phyloP scores from a whole-genome alignment of 1,140 invertebrate species.

The Aphaenogaster rudis region DNA sequence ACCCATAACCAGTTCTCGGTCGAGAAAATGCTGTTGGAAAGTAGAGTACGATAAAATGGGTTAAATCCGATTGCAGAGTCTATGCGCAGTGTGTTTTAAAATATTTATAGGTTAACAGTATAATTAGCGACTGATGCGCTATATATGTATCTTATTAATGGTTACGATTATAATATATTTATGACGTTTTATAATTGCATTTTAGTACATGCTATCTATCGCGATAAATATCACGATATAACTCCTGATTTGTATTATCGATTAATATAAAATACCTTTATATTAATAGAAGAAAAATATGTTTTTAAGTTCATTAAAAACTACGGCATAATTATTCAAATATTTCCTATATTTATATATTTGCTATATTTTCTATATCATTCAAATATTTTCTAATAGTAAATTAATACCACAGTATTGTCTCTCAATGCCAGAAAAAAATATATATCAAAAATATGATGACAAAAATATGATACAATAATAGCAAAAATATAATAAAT shows the following conservation, averaged over 20 bases:
- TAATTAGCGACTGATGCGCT: not conserved
- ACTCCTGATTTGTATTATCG: not conserved
- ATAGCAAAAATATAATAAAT: not conserved
- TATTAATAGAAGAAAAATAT: not conserved
- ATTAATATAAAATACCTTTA: slow-evolving; percentile 12
- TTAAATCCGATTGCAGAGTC: not conserved
- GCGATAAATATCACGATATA: not conserved
- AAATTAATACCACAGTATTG: too few relatives aligned
- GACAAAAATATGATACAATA: not conserved
- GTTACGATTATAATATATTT: not conserved
- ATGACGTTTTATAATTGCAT: not conserved
- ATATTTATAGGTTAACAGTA: not conserved
- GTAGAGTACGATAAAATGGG: not conserved
- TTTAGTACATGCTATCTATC: not conserved
- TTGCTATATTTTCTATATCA: not conserved
- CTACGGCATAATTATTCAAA: not conserved
- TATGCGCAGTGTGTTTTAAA: not conserved
- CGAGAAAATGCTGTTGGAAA: slow-evolving; percentile 41
- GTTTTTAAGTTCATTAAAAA: not conserved
- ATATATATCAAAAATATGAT: not conserved
- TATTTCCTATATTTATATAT: not conserved
- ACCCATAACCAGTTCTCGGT: not conserved
- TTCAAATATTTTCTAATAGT: not conserved
- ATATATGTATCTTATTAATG: not conserved
- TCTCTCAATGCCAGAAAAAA: not conserved